Base-by-base conservation (phyloP, 2,888 invertebrate genomes). In the Aspidiotus destructor region DNA sequence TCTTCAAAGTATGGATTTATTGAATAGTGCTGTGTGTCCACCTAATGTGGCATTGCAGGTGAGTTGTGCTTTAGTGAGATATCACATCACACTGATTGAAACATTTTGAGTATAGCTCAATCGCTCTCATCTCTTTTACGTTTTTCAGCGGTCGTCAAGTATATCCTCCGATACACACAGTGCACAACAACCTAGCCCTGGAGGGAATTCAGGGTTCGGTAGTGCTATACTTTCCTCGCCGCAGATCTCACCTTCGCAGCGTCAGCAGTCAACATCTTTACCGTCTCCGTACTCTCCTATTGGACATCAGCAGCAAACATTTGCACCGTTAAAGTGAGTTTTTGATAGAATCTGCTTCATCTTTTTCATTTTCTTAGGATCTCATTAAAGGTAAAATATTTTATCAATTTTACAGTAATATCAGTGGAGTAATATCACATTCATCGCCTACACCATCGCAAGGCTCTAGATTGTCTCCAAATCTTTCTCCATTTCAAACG, bases 21-120 rank as follows among this genome's bases (percentile, higher is more conserved):
- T 95, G 73, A 82, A 93, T 75, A 89, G 88, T 76, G 88, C 88
- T 74, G 87, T 87, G 61, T 90, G 91, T 72, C 91, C 92, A 68
- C 91, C 91, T 64, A 95, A 95, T 78, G 94, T 95, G 67, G 86
- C 93, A 71, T 81, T 94, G 72, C 88, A 89, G 77, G 80, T 82
- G 75, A 72, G 62, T 54, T 13, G 60, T 44, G 13, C n/a, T n/a
- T 28, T 28, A 28, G 28, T 28, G 28, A 28, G 5, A 28, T 28
- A 28, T 28, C n/a, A n/a, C n/a, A 28, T 28, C 28, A 28, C 28
- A 28, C 28, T 28, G 16, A 54, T 60, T 60, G 60, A 69, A 17
- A 16, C 16, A 16, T 16, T 3, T 62, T 62, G 15, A 17, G 28
- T 28, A 28, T 13, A 40, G 11, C 5, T n/a, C n/a, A n/a, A n/a